A percentile compares a stretch with the other conserved stretches of the same genome.
These are phyloP conservation scores for Neopelma chrysocephalum DNA, from an alignment of 2,797 vertebrate species.

Conservation along the genomic window DNA sequence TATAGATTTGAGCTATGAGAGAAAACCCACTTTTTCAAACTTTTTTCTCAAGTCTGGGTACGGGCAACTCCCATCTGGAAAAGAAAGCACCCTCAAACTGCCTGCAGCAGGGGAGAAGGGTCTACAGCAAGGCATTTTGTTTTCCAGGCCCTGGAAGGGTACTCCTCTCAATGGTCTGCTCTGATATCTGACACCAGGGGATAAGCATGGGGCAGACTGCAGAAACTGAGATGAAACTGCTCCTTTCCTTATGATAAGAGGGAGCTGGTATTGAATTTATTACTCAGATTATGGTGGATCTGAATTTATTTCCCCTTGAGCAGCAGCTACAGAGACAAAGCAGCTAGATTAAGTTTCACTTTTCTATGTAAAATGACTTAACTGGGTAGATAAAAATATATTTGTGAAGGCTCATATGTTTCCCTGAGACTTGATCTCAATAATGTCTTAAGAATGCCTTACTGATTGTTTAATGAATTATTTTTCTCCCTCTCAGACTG, in stretches of 20 bases:
- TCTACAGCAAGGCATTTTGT: neutral
- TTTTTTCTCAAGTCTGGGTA: neutral
- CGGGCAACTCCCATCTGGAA: neutral
- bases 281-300: slow-evolving; percentile 50
- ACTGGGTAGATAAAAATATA: slow-evolving; percentile 59
- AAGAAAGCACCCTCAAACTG: neutral
- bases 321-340: slow-evolving; percentile 31
- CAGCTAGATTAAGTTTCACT: slow-evolving; percentile 52
- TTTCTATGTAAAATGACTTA: slow-evolving; percentile 63
- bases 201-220: neutral
- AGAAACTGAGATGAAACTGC: slow-evolving; percentile 42
- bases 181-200: neutral
- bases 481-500: slow-evolving; percentile 49
- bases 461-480: slow-evolving; percentile 60
- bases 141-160: neutral
- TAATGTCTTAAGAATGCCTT: slow-evolving; percentile 52
- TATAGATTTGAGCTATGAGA: neutral
- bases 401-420: slow-evolving; percentile 52
- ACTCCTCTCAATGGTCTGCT: neutral
- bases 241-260: slow-evolving; percentile 37
- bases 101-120: neutral
- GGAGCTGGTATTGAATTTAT: slow-evolving; percentile 39
- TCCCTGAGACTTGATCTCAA: slow-evolving; percentile 49
- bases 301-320: slow-evolving; percentile 55
- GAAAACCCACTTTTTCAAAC: neutral